A percentile compares a stretch with the other conserved stretches of the same genome.
Evolutionary conservation across 2,888 invertebrate genomes (phyloP).

Genomic region (Byasa hedistus): DNA sequence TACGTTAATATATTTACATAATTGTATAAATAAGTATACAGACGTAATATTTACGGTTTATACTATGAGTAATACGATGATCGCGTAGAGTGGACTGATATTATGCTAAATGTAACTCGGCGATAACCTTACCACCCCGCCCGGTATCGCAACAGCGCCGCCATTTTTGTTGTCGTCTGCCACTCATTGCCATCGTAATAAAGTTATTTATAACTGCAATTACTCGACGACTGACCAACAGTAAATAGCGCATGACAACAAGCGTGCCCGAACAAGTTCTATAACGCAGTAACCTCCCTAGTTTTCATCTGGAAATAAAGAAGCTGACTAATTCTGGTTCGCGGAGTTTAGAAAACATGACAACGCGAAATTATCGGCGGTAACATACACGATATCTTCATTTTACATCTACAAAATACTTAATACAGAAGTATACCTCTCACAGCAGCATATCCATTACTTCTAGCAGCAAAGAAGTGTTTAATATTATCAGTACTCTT

Average conservation of each 20-base stretch:
- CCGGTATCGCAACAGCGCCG: constrained; percentile 11
- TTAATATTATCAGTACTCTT: too few species aligned
- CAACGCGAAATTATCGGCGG: too few species aligned
- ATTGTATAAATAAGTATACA: not conserved
- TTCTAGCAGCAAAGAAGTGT: too few species aligned
- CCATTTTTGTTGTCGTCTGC: constrained; percentile 11
- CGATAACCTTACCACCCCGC: constrained; percentile 20
- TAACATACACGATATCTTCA: too few species aligned
- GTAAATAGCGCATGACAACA: not conserved
- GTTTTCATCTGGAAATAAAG: too few species aligned
- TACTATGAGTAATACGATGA: not conserved
- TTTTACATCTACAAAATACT: too few species aligned
- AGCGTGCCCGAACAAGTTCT: too few species aligned
- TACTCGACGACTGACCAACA: not conserved
- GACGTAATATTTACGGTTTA: not conserved
- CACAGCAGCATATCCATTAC: too few species aligned
- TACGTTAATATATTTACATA: not conserved
- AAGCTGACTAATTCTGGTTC: too few species aligned
- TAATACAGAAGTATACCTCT: too few species aligned
- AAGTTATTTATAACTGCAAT: not conserved
- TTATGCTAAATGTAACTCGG: constrained; percentile 15
- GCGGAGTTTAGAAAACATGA: too few species aligned
- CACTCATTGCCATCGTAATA: not conserved
- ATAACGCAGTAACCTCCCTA: too few species aligned
- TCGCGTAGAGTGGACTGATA: not conserved